Base-by-base conservation (phyloP, 2,797 vertebrate genomes). In the Parauchenoglanis ngamensis region DNA sequence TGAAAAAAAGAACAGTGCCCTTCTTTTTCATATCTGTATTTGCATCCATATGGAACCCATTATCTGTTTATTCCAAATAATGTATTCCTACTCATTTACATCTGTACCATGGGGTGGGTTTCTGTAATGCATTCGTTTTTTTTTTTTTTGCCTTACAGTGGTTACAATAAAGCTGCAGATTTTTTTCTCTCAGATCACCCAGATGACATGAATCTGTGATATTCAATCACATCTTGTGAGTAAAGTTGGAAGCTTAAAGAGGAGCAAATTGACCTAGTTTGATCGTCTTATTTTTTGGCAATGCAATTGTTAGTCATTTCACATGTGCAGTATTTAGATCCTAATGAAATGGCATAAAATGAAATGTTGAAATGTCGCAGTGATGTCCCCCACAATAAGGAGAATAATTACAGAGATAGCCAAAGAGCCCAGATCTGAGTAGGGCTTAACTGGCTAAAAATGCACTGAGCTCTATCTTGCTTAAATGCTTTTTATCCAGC, bases 251-350 rank as follows among this genome's bases (percentile, higher is more conserved):
- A 40, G 72, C 44, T n/a, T 15, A 52, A 40, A 21, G 23, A 52
- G 73, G 46, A 57, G 1, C 28, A 57, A 3, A 56, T 23, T 78
- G 76, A 57, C 56, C 13, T 25, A 8, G 78, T 61, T 44, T 81
- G 78, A 81, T 44, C 13, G 0, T 25, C 6, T n/a, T 79, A 25
- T 52, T 78, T 78, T 84, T 49, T 46, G 31, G 10, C 70, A 75
- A 28, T 59, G 23, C 40, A 59, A 49, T 31, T 75, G 83, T 46
- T 73, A 59, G 56, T 46, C 49, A 76, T 82, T 73, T 80, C 46
- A 83, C 81, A 68, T 67, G 81, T 35, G 11, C 81, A 52, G 70
- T 85, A 85, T 85, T 88, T 68, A 75, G 84, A 83, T 85, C 59
- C 49, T 76, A 49, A 76, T 85, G 79, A 28, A 78, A 79, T 63